phyloP scores from a whole-genome alignment of 2,797 vertebrate species.

The Ammospiza maritima region DNA sequence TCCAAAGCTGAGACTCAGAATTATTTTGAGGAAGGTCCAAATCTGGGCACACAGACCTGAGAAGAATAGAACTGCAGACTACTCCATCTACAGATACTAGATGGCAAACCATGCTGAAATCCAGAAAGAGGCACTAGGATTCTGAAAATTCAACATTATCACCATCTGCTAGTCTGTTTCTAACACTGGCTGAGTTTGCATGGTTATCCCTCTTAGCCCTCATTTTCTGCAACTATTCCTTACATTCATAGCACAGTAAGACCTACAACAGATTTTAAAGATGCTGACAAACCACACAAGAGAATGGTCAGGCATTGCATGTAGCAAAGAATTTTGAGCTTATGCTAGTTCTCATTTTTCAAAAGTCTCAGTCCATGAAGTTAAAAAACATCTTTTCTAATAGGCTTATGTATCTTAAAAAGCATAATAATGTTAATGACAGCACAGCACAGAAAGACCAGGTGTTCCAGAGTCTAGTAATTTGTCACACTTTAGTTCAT shows the following conservation, averaged over 20 bases:
- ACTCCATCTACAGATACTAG: not conserved
- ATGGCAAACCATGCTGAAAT: not conserved
- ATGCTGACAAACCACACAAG: not conserved
- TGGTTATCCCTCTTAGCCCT: not conserved
- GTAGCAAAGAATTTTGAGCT: not conserved
- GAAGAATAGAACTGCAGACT: not conserved
- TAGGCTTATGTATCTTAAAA: not conserved
- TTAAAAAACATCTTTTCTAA: not conserved
- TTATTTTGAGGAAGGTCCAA: not conserved
- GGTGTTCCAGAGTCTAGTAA: not conserved
- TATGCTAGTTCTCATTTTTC: not conserved
- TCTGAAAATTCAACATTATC: not conserved
- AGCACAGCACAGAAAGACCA: not conserved
- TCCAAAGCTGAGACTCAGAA: not conserved
- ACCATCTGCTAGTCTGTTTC: not conserved
- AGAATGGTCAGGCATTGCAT: not conserved
- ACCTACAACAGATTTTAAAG: not conserved
- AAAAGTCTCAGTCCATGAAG: not conserved
- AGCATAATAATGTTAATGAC: not conserved
- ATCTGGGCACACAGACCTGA: not conserved
- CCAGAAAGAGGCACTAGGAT: not conserved
- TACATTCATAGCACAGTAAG: not conserved
- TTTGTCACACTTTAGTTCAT: constrained; percentile 42
- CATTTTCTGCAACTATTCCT: not conserved
- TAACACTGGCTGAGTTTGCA: not conserved